Percentiles rank a stretch among this genome's conserved stretches.
Evolutionary conservation across 2,113 vertebrate genomes (phyloP).

Genomic region (Cettia cetti): DNA sequence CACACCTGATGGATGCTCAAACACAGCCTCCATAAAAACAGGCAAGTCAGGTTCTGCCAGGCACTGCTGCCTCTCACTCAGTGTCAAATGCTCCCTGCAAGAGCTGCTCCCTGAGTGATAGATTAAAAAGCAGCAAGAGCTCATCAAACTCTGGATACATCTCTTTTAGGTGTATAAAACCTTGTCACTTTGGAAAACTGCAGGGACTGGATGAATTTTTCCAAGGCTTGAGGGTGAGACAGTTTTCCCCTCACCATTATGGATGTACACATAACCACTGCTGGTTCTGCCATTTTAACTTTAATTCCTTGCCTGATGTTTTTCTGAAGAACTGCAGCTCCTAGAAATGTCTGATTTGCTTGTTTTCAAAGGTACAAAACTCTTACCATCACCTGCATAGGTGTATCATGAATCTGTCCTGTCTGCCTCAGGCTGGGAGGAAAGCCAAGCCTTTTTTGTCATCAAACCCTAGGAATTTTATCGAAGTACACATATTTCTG

Average conservation of each 20-base stretch:
- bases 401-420: background rate
- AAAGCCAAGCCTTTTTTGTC: background rate
- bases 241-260: background rate
- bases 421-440: background rate
- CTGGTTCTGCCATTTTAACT: background rate
- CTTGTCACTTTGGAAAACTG: background rate
- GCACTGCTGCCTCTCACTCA: background rate
- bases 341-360: background rate
- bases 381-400: background rate
- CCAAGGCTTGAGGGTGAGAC: background rate
- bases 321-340: background rate
- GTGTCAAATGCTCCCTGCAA: background rate
- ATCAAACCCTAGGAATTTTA: background rate
- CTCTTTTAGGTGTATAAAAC: background rate
- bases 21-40: background rate
- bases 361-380: background rate
- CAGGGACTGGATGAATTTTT: background rate
- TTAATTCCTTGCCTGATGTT: background rate
- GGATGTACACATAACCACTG: rapidly evolving
- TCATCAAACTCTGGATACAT: background rate
- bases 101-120: background rate
- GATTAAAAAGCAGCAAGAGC: background rate
- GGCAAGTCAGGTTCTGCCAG: background rate
- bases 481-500: rapidly evolving
- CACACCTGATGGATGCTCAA: background rate